These are phyloP conservation scores for Mionectes olivaceus DNA, from an alignment of 2,797 vertebrate genomes.

Conservation along the genomic window DNA sequence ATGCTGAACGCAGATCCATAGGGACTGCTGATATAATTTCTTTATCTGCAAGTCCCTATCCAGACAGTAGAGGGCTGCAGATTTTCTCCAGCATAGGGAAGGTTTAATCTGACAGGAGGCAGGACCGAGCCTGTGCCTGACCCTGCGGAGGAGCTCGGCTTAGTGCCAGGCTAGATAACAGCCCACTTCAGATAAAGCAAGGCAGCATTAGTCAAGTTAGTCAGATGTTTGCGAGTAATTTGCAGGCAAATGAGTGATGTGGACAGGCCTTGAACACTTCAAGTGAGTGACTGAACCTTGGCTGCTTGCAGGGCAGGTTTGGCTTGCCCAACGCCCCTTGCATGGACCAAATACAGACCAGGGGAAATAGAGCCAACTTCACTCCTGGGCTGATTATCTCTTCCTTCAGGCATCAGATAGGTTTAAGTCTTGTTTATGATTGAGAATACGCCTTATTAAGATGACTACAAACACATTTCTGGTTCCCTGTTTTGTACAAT, in stretches of 20 bases:
- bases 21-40: not conserved
- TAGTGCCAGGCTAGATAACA: not conserved
- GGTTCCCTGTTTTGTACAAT: not conserved
- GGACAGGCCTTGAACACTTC: not conserved
- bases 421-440: not conserved
- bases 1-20: not conserved
- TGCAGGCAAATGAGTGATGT: not conserved
- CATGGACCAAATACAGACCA: not conserved
- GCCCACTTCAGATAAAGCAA: not conserved
- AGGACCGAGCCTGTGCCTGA: not conserved
- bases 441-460: not conserved
- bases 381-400: not conserved
- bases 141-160: not conserved
- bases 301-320: not conserved
- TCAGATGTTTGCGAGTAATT: not conserved
- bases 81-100: not conserved
- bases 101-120: not conserved
- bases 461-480: not conserved
- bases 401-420: not conserved
- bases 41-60: not conserved
- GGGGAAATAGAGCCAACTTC: not conserved
- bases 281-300: not conserved
- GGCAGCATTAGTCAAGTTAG: not conserved
- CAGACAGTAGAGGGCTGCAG: constrained; percentile 16
- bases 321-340: not conserved